Evolutionary conservation across 1,140 invertebrate genomes (phyloP).

Genomic region (Bicyclus anynana): DNA sequence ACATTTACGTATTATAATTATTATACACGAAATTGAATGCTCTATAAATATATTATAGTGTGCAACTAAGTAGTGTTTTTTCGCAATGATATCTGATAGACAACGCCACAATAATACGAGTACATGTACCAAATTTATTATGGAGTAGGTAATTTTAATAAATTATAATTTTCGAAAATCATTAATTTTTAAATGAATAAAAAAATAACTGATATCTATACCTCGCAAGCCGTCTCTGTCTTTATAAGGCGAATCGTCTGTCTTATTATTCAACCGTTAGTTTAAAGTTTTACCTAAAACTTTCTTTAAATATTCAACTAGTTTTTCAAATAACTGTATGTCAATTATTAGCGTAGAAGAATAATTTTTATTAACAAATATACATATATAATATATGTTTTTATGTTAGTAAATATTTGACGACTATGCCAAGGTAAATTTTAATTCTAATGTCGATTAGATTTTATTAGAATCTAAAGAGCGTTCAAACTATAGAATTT

Average conservation of each 20-base stretch:
- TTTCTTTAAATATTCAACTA: conserved; percentile 52
- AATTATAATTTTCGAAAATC: not conserved
- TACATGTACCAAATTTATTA: too few species aligned
- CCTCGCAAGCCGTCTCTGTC: conserved; percentile 39
- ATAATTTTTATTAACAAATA: conserved; percentile 70
- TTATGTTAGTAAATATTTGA: conserved; percentile 50
- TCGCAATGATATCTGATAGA: not conserved
- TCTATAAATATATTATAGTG: not conserved
- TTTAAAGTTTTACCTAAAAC: conserved; percentile 60
- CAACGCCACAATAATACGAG: not conserved
- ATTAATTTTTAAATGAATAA: not conserved
- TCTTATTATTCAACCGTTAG: conserved; percentile 43
- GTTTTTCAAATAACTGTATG: conserved; percentile 64
- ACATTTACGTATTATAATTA: too few species aligned
- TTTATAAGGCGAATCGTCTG: conserved; percentile 53
- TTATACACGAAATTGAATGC: too few species aligned
- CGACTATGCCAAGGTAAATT: conserved; percentile 53
- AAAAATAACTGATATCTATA: conserved; percentile 14
- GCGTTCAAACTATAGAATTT: conserved; percentile 51
- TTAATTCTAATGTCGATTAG: conserved; percentile 42
- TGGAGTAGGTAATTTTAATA: not conserved
- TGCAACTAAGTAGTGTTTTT: not conserved
- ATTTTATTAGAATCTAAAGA: conserved; percentile 53
- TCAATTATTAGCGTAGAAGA: conserved; percentile 62
- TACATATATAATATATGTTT: conserved; percentile 23